Evolutionary conservation across 64 coral and sea anemone species (phyloP).

Genomic region (Pocillopora damicornis): DNA sequence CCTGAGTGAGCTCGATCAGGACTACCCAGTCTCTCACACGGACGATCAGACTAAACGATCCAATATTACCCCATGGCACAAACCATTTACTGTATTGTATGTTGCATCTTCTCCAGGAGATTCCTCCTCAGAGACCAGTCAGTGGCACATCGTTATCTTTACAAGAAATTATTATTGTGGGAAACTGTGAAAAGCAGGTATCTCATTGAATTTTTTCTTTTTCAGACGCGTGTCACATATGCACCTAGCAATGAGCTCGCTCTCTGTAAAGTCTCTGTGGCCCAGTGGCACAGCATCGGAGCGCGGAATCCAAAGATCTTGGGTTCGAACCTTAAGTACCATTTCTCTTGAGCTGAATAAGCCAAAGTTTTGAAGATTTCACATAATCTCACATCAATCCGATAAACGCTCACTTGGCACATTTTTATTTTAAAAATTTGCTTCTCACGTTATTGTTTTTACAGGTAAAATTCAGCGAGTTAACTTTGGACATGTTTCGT

Average conservation of each 20-base stretch:
- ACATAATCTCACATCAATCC: too few species aligned
- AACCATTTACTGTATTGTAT: not conserved
- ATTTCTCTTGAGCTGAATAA: too few species aligned
- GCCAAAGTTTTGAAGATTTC: too few species aligned
- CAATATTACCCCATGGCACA: too few species aligned
- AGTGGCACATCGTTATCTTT: constrained; percentile 58
- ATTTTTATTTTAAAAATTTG: not conserved
- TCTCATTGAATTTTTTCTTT: not conserved
- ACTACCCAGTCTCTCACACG: too few species aligned
- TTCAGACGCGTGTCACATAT: not conserved
- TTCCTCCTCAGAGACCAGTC: constrained; percentile 22
- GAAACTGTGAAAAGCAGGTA: constrained; percentile 97
- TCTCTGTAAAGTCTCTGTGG: too few species aligned
- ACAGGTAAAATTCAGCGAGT: constrained; percentile 96
- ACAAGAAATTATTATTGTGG: constrained; percentile 94
- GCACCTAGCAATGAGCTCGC: too few species aligned
- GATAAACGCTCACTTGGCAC: not conserved
- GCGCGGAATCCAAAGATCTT: too few species aligned
- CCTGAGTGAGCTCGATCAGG: too few species aligned
- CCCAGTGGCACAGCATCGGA: too few species aligned
- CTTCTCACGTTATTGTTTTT: not conserved
- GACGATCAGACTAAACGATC: too few species aligned
- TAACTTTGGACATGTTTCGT: constrained; percentile 98
- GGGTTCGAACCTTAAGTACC: too few species aligned
- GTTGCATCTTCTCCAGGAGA: constrained; percentile 25